Evolutionary conservation across 2,113 vertebrate species (phyloP).

Genomic region (Andinoacara biseriatus): DNA sequence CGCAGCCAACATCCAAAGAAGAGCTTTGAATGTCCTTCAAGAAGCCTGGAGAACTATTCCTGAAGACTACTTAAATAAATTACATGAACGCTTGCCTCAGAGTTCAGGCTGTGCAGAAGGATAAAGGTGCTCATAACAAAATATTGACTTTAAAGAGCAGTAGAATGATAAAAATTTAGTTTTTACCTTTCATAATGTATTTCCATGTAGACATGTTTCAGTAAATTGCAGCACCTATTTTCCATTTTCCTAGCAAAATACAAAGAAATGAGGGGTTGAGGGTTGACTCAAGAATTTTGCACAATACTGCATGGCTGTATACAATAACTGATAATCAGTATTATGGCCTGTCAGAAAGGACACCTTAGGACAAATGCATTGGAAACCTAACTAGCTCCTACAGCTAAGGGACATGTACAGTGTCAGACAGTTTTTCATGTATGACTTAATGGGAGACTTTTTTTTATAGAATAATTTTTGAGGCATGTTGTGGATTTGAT

Average conservation of each 20-base stretch:
- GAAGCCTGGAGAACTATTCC: neutral
- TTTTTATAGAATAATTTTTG: neutral
- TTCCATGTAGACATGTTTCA: neutral
- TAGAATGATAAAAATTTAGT: neutral
- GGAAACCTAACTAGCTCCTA: neutral
- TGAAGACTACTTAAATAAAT: neutral
- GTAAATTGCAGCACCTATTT: neutral
- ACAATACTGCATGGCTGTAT: neutral
- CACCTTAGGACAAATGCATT: neutral
- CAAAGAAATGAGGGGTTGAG: neutral
- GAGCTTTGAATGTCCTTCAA: neutral
- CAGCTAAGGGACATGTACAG: neutral
- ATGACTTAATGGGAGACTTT: neutral
- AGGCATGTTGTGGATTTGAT: neutral
- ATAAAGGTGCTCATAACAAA: neutral
- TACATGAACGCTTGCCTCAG: no score
- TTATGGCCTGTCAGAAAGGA: neutral
- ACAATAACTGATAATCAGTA: neutral
- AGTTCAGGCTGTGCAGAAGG: neutral
- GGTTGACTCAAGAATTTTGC: accelerated
- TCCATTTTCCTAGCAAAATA: neutral
- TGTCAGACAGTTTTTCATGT: neutral
- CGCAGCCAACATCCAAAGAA: neutral
- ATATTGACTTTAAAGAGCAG: neutral
- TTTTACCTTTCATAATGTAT: neutral